Percentiles rank a stretch among this genome's conserved stretches.
These are phyloP conservation scores for Pectinophora gossypiella DNA, from an alignment of 1,140 invertebrate species.

Conservation along the genomic window DNA sequence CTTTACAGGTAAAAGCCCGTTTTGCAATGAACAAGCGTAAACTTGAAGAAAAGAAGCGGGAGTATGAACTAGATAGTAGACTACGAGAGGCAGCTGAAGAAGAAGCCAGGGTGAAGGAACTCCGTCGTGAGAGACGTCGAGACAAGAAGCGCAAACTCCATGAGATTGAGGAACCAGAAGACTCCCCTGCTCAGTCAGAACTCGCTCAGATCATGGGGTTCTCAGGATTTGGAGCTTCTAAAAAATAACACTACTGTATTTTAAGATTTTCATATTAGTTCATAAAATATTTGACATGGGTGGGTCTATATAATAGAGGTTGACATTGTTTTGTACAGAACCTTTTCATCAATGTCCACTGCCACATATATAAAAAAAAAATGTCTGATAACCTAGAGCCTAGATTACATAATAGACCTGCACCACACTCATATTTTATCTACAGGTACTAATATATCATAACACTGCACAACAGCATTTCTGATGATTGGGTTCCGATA, in stretches of 20 bases:
- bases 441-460: no score
- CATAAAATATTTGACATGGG: no score
- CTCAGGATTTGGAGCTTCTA: constrained; percentile 94
- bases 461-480: no score
- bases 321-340: no score
- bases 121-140: constrained; percentile 92
- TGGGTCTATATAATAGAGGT: no score
- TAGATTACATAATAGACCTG: no score
- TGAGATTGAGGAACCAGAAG: constrained; percentile 79
- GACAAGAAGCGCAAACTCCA: constrained; percentile 92
- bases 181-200: constrained; percentile 83
- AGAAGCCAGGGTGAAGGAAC: constrained; percentile 95
- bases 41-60: constrained; percentile 95
- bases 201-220: constrained; percentile 98
- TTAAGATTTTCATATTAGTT: neutral
- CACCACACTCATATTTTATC: no score
- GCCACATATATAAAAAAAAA: no score
- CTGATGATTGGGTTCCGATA: no score
- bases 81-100: constrained; percentile 97
- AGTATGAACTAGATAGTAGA: constrained; percentile 95
- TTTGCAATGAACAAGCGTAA: constrained; percentile 97
- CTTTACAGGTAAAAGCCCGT: constrained; percentile 88
- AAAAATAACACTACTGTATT: constrained; percentile 77
- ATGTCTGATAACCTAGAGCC: no score
- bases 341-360: no score